Percentiles rank a stretch among this genome's conserved stretches.
Conservation (phyloP, 2,888 invertebrate genomes). For the Ophion obscuratus region DNA sequence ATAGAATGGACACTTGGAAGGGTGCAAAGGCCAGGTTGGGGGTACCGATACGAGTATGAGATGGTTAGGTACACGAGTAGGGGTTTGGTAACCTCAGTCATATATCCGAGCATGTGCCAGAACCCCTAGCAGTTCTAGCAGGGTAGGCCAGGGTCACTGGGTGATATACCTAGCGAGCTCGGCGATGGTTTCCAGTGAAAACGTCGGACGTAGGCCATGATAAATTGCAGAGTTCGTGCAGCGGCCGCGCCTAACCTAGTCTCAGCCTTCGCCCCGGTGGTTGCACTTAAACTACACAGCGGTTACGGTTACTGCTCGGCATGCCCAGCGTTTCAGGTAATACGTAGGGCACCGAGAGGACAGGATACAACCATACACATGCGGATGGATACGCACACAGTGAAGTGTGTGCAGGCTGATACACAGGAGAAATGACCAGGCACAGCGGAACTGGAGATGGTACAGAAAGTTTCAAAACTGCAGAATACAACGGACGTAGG, state of each 20-base stretch:
- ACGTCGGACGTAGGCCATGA: slow-evolving; percentile 71
- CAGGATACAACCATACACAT: slow-evolving; percentile 8
- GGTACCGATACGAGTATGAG: slow-evolving; percentile 18
- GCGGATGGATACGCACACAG: slow-evolving; percentile 26
- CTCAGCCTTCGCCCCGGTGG: slow-evolving; percentile 60
- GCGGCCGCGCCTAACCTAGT: slow-evolving; percentile 35
- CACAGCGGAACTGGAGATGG: slow-evolving; percentile 35
- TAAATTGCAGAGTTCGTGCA: slow-evolving; percentile 73
- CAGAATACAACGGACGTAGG: slow-evolving; percentile 80
- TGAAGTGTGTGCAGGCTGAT: slow-evolving; percentile 27
- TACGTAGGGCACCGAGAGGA: slow-evolving; percentile 19
- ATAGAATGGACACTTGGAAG: no score
- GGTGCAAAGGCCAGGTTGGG: no score
- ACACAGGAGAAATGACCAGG: slow-evolving; percentile 39
- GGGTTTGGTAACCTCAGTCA: slow-evolving; percentile 24
- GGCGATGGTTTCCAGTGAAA: slow-evolving; percentile 66
- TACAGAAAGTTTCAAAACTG: slow-evolving; percentile 81
- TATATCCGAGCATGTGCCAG: slow-evolving; percentile 39
- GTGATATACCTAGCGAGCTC: slow-evolving; percentile 40
- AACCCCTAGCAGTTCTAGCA: slow-evolving; percentile 3
- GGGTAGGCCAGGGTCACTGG: slow-evolving; percentile 21
- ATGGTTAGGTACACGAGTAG: slow-evolving; percentile 20
- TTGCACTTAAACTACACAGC: slow-evolving; percentile 76
- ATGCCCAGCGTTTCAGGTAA: slow-evolving; percentile 46
- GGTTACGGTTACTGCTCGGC: slow-evolving; percentile 74